Base-by-base conservation (phyloP, 2,888 invertebrate species). In the Lasioglossum leucozonium region DNA sequence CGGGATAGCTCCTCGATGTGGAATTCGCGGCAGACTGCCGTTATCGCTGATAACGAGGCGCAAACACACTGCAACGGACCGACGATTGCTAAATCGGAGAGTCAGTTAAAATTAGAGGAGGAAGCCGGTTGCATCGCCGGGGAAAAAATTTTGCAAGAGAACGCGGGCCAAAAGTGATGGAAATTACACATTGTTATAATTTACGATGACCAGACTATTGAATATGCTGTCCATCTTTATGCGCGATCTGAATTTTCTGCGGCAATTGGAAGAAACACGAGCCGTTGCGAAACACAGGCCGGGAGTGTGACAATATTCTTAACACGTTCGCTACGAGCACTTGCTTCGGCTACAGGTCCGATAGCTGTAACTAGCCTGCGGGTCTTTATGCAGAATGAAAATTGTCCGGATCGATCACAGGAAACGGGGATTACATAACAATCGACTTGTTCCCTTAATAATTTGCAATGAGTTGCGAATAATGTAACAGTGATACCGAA, bases 41-140 rank as follows among this genome's bases (percentile, higher is more conserved):
- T 72, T 81, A 81, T 81, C 81, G n/a, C 34, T 69, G 82, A 82
- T 79, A 82, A 79, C 37, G 30, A 79, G 69, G 26, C 30, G 67
- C n/a, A 18, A 73, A 71, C 73, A 71, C 37, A 40, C 6, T 40
- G n/a, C 40, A 58, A 11, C 26, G 26, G 67, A 37, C 62, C 51
- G 62, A 42, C 71, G 78, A 88, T 82, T 76, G 75, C 72, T 76
- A 78, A 88, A 88, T 86, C 73, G 58, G 76, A 84, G 74, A 84
- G 74, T 79, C 75, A 77, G 80, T 79, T 72, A 77, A 86, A 88
- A 86, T 88, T 86, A 82, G 75, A 78, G 77, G 75, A 62, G 55
- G 69, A 76, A 72, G 62, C 58, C 26, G n/a, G 26, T 2, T 37
- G 51, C 51, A 73, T 71, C 37, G 34, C 69, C 82, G 77, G 55